A percentile compares a stretch with the other conserved stretches of the same genome.
phyloP scores from a whole-genome alignment of 2,888 invertebrate genomes.

The Spodoptera littoralis region DNA sequence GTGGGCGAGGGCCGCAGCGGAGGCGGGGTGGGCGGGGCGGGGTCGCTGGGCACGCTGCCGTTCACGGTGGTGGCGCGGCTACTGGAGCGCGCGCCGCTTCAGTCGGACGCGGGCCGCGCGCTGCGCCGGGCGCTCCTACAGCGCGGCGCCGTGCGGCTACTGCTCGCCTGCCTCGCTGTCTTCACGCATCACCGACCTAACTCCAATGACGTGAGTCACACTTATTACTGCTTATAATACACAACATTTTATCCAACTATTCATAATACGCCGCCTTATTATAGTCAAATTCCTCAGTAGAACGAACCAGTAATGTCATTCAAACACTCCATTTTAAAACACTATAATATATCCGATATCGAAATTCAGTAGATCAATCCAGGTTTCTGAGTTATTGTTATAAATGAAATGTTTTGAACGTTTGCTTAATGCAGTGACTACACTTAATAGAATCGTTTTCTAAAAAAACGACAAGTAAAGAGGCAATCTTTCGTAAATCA shows the following conservation, averaged over 20 bases:
- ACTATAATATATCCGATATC: too few species aligned
- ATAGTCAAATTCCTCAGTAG: too few species aligned
- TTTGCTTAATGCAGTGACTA: too few species aligned
- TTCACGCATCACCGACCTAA: conserved; percentile 94
- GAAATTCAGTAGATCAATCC: too few species aligned
- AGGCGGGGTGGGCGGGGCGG: conserved; percentile 54
- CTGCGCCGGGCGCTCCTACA: conserved; percentile 94
- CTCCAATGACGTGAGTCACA: conserved; percentile 70
- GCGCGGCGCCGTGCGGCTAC: conserved; percentile 94
- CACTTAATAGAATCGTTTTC: too few species aligned
- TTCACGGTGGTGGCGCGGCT: conserved; percentile 94
- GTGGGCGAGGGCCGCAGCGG: conserved; percentile 66
- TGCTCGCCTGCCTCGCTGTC: conserved; percentile 95
- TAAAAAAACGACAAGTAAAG: too few species aligned
- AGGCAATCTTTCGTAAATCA: too few species aligned
- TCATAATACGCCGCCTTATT: too few species aligned
- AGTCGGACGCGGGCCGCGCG: conserved; percentile 88
- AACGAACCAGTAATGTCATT: too few species aligned
- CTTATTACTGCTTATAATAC: not conserved
- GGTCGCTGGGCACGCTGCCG: conserved; percentile 90
- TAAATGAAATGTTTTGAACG: too few species aligned
- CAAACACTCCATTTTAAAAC: too few species aligned
- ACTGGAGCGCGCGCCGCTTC: conserved; percentile 94
- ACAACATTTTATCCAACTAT: not conserved
- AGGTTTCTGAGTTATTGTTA: too few species aligned